phyloP scores from a whole-genome alignment of 2,888 invertebrate species.

The Unio pictorum region DNA sequence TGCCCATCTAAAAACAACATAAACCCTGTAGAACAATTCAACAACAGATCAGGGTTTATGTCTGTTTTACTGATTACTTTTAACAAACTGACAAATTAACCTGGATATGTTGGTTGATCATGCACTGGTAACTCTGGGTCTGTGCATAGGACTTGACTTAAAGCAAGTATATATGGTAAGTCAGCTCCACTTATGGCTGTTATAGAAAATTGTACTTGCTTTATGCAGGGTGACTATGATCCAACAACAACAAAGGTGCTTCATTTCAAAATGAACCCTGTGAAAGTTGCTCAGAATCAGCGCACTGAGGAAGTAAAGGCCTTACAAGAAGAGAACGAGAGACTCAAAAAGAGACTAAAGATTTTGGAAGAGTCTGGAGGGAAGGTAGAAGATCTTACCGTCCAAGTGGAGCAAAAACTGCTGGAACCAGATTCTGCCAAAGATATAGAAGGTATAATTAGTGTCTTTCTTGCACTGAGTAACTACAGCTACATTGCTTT shows the following conservation, averaged over 20 bases:
- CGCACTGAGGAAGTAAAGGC: constrained; percentile 45
- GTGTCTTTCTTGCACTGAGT: background rate
- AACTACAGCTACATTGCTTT: background rate
- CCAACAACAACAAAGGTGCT: constrained; percentile 65
- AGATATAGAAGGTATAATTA: constrained; percentile 56
- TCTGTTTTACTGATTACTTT: no score
- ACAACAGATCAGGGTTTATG: no score
- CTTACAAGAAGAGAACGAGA: constrained; percentile 58
- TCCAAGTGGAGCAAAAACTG: constrained; percentile 60
- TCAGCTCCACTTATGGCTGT: background rate
- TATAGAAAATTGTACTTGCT: no score
- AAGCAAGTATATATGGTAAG: no score
- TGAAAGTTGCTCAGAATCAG: constrained; percentile 46
- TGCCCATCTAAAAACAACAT: no score
- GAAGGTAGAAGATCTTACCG: constrained; percentile 57
- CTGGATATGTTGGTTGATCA: no score
- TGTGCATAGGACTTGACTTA: no score
- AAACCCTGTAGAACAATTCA: no score
- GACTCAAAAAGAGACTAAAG: constrained; percentile 54
- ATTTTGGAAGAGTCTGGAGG: constrained; percentile 62
- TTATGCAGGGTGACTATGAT: constrained; percentile 66
- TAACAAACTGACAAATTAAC: no score
- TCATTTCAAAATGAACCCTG: constrained; percentile 65
- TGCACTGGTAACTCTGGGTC: no score
- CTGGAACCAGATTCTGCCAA: constrained; percentile 57